These are phyloP conservation scores for Cephalopterus ornatus DNA, from an alignment of 2,113 vertebrate genomes.

Conservation along the genomic window DNA sequence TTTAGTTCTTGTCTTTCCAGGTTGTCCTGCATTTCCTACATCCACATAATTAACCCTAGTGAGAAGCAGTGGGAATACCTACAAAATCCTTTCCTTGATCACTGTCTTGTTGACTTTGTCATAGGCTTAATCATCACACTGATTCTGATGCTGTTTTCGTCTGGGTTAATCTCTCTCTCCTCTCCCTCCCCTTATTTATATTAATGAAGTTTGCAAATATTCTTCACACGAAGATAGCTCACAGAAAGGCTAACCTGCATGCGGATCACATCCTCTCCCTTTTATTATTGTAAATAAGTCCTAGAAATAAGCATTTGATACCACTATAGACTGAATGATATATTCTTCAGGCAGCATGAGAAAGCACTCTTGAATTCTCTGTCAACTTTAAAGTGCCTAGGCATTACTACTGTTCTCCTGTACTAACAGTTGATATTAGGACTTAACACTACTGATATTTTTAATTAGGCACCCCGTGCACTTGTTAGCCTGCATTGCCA, in stretches of 20 bases:
- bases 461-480: not conserved
- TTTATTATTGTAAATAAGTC: conserved; percentile 45
- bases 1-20: not conserved
- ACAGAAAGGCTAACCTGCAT: conserved; percentile 45
- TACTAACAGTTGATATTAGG: not conserved
- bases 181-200: not conserved
- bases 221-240: conserved; percentile 26
- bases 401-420: conserved; percentile 22
- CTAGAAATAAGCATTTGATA: conserved; percentile 46
- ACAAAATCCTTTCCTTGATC: not conserved
- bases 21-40: not conserved
- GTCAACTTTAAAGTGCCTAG: conserved; percentile 62
- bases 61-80: not conserved
- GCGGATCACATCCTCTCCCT: conserved; percentile 7
- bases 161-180: not conserved
- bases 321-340: conserved; percentile 21
- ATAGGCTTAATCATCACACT: not conserved
- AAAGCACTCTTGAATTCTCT: conserved; percentile 45
- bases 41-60: not conserved
- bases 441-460: conserved; percentile 15
- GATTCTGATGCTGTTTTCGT: not conserved
- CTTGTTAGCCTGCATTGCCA: not conserved
- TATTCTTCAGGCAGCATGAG: conserved; percentile 49
- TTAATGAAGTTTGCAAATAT: conserved; percentile 23
- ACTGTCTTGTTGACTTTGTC: not conserved